Base-by-base conservation (phyloP, 2,113 vertebrate species). In the Ammodytes dubius region DNA sequence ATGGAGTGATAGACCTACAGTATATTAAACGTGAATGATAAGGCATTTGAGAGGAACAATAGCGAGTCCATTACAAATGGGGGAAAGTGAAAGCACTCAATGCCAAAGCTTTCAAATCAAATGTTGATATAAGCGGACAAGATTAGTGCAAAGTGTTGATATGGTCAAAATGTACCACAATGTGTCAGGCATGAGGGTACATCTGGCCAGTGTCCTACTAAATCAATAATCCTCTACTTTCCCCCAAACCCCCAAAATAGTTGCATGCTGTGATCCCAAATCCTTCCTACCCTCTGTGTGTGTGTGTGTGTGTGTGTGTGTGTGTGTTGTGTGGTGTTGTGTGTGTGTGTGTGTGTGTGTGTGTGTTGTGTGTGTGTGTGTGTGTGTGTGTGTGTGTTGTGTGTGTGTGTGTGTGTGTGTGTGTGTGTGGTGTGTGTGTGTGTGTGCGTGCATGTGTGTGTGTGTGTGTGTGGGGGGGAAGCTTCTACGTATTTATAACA, bases 161-260 rank as follows among this genome's bases (percentile, higher is more conserved):
- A 7, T 9, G 13, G 11, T 50, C 59, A 61, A 61, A 70, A 80
- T 10, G 50, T 10, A 42, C 39, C 35, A 50, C 65, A 53, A 7
- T 43, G 61, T 67, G 15, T 54, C 40, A 39, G 15, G 13, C 27
- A 42, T 66, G 63, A 61, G 79, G 71, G 11, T 71, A 75, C 87
- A 86, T 91, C 77, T 90, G 86, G 43, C 71, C 74, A 73, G 59
- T 85, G 77, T 76, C 86, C 91, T 73, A 89, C 60, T 88, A 81
- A 88, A 83, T 79, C 70, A 83, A 15, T 91, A 92, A 93, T 94
- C 91, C 82, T 77, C 64, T 35, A 88, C 78, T 81, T 59, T 77
- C 77, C 70, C 70, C 70, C 59, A 85, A 84, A 17, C 67, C 67
- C 6, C 8, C 11, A 85, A 80, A 72, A 59, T 13, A 53, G 65